Evolutionary conservation across 2,797 vertebrate genomes (phyloP), one percentile per base, ranked within the genome.

Genomic region (Craterocephalus amniculus): DNA sequence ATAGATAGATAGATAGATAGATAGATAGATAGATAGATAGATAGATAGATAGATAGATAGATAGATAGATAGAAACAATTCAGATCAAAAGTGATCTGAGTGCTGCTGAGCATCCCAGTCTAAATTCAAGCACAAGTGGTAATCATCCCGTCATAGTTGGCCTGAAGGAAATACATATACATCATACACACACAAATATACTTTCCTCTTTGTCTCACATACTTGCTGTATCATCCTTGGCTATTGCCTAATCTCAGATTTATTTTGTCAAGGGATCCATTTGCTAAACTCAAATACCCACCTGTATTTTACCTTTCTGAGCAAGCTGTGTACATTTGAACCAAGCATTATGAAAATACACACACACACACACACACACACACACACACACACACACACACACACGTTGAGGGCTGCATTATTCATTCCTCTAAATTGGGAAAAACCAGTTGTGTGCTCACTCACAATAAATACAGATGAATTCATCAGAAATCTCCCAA

Each of bases 401-500:
- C 60, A 66, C 62, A 69, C 58, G 79, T 79, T 75, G 49, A 32
- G 7, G 38, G 58, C 82, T 94, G 82, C 90, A 93, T 93, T 88
- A 93, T 93, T 94, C 70, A 94, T 93, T 76, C 68, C 14, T 69
- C 83, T 79, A 92, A 93, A 93, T 92, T 91, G 85, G 85, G 88
- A 89, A 87, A 31, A 82, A 90, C 78, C 81, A 84, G 88, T 91
- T 89, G 87, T 88, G 85, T 85, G 81, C 89, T 90, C 89, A 89
- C 89, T 92, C 88, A 92, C 86, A 92, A 89, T 88, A 91, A 91
- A 93, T 87, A 90, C 81, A 81, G 86, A 92, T 73, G 72, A 89
- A 93, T 92, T 91, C 86, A 87, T 92, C 87, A 78, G 76, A 91
- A 93, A 95, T 95, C 93, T 95, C 89, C 94, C 95, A 95, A 95